Base-by-base conservation (phyloP, 2,797 vertebrate species). In the Oreortyx pictus region DNA sequence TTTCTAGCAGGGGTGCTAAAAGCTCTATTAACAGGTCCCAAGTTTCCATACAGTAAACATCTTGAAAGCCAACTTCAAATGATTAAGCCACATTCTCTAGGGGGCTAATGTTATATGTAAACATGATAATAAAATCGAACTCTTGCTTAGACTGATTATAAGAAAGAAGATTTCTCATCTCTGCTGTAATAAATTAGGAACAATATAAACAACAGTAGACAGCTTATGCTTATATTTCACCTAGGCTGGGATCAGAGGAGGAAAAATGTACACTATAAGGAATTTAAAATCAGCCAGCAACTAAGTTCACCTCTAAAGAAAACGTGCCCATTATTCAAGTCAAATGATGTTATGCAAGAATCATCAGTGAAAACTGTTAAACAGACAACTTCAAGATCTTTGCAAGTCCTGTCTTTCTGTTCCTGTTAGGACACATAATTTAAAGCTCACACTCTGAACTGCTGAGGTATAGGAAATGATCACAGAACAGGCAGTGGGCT, bases 141-240 rank as follows among this genome's bases (percentile, higher is more conserved):
- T 72, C 67, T 57, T 93, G 62, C 70, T 94, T 90, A 94, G 59
- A 66, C 61, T 67, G 13, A 46, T 90, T 92, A 75, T 4, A 29
- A 93, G 66, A 94, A 90, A 54, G 23, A 90, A 81, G 16, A 61
- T 87, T 88, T 92, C 87, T 81, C 70, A 88, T 31, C 17, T 73
- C 73, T 60, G 39, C 56, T 94, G 39, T 33, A 89, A 39, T 31
- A 82, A 43, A 88, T 64, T 49, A 92, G 50, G 89, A 93, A 72
- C 59, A 82, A 80, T 20, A 82, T 56, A 75, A 93, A 74, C 76
- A 87, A 76, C 46, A 74, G 64, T 16, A 77, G 31, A 86, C 92
- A 71, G 67, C 60, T 88, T 80, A 89, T 39, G 44, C 64, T 75
- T 50, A 43, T 64, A 19, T 74, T 91, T 90, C 80, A 62, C 47